Conservation (phyloP, 2,113 vertebrate genomes). For the Etheostoma spectabile region DNA sequence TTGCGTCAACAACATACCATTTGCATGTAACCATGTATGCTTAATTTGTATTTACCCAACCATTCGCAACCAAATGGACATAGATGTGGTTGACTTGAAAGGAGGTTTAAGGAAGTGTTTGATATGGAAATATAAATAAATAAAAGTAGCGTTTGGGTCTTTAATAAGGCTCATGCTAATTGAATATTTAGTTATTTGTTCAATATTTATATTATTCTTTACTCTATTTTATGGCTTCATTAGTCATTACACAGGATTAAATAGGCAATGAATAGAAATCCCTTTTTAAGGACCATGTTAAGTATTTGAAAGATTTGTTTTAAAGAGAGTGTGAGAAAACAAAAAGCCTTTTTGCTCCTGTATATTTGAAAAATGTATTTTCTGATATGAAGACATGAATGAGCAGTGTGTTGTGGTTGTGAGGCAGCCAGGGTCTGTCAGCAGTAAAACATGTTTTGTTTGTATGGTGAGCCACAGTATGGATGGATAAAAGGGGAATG, state of each 20-base stretch:
- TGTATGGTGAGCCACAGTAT: constrained; percentile 14
- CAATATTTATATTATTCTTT: not conserved
- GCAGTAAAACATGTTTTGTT: constrained; percentile 33
- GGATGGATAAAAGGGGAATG: constrained; percentile 10
- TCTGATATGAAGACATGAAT: constrained; percentile 8
- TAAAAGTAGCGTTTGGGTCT: not conserved
- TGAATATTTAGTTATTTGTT: not conserved
- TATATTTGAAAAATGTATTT: constrained; percentile 2
- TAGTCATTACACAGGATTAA: not conserved
- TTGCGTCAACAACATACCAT: not conserved
- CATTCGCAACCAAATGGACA: not conserved
- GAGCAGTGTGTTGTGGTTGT: constrained; percentile 2
- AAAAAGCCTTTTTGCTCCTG: not conserved
- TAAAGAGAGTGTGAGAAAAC: not conserved
- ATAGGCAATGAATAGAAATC: not conserved
- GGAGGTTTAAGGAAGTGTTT: not conserved
- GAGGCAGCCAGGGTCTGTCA: constrained; percentile 20
- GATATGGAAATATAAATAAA: not conserved
- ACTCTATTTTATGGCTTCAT: not conserved
- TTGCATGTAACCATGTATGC: not conserved
- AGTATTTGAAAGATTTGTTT: not conserved
- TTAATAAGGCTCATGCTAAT: not conserved
- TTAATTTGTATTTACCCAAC: not conserved
- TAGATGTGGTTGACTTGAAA: not conserved
- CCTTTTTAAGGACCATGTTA: too few species aligned